Evolutionary conservation across 2,888 invertebrate genomes (phyloP), one percentile per base, ranked within the genome.

Genomic region (Antheraea yamamai): DNA sequence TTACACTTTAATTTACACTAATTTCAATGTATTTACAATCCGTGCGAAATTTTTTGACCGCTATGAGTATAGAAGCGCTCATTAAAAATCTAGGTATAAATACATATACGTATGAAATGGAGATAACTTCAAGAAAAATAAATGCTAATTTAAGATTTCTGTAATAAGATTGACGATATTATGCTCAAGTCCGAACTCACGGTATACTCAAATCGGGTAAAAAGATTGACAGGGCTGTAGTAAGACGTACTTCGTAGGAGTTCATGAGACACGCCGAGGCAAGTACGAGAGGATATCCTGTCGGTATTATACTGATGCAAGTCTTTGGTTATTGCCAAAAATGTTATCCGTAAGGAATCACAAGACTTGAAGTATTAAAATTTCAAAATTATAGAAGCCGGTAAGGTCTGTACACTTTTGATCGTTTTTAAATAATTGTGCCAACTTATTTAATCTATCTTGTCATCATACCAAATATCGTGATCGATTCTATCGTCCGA

Each of bases 401-500:
- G 55, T 55, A 55, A 3, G 20, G 7, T 55, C 7, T 0, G 8
- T 55, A 7, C 47, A 47, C 55, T 55, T 20, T 55, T 52, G 18
- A 52, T 52, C 52, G 18, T 4, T 52, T 52, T 18, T 64, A 55
- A 47, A 47, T 47, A 47, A 47, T 12, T 12, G 47, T 47, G 18
- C 55, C 68, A 30, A 74, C 30, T 70, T 74, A 30, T 4, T 55
- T 55, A 55, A 20, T 1, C 18, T 71, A 74, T 71, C 23, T 23
- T 55, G 58, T 39, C 71, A 26, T 23, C 58, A 26, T 20, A 12
- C 16, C 7, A 61, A 58, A 30, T 61, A 72, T 72, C 71, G 72
- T 18, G 61, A 47, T 71, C 39, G 74, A 72, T 61, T 61, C 51
- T 47, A 30, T 75, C 51, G 58, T 61, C 61, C 71, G 26, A 55